These are phyloP conservation scores for Anolis sagrei DNA, from an alignment of 2,113 vertebrate species.

Conservation along the genomic window DNA sequence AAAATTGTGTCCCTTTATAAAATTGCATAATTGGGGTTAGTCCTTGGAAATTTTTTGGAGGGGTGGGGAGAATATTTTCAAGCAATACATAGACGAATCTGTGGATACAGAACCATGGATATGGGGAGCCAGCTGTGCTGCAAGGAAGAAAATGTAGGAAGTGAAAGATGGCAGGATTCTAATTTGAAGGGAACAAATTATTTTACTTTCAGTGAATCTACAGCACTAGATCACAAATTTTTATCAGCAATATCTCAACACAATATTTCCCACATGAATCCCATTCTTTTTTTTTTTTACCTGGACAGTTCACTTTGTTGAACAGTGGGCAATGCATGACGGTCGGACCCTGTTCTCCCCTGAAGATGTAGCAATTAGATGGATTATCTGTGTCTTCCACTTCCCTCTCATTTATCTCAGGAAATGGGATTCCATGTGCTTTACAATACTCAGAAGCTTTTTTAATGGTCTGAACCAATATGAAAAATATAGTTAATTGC, in stretches of 20 bases:
- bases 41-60: too few relatives aligned
- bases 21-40: too few relatives aligned
- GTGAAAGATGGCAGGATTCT: too few relatives aligned
- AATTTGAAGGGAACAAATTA: too few relatives aligned
- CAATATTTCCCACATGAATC: not conserved
- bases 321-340: slow-evolving; percentile 70
- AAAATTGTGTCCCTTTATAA: too few relatives aligned
- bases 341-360: slow-evolving; percentile 28
- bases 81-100: too few relatives aligned
- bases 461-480: slow-evolving; percentile 53
- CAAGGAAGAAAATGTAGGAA: too few relatives aligned
- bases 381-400: slow-evolving; percentile 12
- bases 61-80: too few relatives aligned
- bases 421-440: slow-evolving; percentile 48
- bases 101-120: too few relatives aligned
- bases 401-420: slow-evolving; percentile 25
- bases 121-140: too few relatives aligned
- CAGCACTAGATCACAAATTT: not conserved
- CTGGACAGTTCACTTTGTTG: slow-evolving; percentile 57
- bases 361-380: slow-evolving; percentile 55
- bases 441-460: slow-evolving; percentile 44
- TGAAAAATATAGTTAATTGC: not conserved
- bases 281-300: slow-evolving; percentile 29
- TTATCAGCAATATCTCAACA: not conserved
- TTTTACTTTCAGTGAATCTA: too few relatives aligned